Percentiles rank a stretch among this genome's conserved stretches.
Conservation (phyloP, 2,888 invertebrate genomes). For the Sarcophaga subvicina region DNA sequence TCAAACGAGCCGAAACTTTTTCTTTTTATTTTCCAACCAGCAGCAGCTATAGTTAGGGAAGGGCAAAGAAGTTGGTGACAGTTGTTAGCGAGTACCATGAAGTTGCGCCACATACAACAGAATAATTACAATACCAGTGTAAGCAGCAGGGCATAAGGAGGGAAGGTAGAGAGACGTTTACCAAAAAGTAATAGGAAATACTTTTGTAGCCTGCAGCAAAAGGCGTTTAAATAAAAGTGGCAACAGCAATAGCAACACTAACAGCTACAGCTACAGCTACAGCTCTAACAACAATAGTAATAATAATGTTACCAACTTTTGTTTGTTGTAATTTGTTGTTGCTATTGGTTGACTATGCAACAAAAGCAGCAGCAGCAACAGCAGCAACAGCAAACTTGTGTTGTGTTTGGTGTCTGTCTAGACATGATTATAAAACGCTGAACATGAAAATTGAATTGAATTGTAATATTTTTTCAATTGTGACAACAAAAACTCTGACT, state of each 20-base stretch:
- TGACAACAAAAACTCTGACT: conserved; percentile 29
- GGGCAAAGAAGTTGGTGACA: conserved; percentile 34
- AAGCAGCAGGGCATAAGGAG: conserved; percentile 18
- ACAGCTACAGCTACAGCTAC: conserved; percentile 9
- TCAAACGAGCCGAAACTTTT: conserved; percentile 32
- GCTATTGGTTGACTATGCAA: conserved; percentile 50
- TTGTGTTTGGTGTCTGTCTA: conserved; percentile 68
- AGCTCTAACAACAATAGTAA: conserved; percentile 41
- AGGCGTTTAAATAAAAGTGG: conserved; percentile 57
- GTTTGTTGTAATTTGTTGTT: conserved; percentile 3
- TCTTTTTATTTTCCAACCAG: not conserved
- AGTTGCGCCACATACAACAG: conserved; percentile 35
- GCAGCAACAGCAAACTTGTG: conserved; percentile 6
- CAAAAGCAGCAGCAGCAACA: conserved; percentile 18
- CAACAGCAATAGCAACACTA: conserved; percentile 1
- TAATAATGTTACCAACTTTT: conserved; percentile 13
- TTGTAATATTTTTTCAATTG: conserved; percentile 43
- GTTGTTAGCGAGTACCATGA: not conserved
- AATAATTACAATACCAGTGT: conserved; percentile 52
- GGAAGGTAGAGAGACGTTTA: not conserved
- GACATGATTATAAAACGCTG: conserved; percentile 66
- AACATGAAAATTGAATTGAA: conserved; percentile 65
- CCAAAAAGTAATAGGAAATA: conserved; percentile 63
- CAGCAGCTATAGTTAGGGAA: not conserved
- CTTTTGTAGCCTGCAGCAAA: conserved; percentile 59